Evolutionary conservation across 2,113 vertebrate species (phyloP).

Genomic region (Poicephalus gulielmi): DNA sequence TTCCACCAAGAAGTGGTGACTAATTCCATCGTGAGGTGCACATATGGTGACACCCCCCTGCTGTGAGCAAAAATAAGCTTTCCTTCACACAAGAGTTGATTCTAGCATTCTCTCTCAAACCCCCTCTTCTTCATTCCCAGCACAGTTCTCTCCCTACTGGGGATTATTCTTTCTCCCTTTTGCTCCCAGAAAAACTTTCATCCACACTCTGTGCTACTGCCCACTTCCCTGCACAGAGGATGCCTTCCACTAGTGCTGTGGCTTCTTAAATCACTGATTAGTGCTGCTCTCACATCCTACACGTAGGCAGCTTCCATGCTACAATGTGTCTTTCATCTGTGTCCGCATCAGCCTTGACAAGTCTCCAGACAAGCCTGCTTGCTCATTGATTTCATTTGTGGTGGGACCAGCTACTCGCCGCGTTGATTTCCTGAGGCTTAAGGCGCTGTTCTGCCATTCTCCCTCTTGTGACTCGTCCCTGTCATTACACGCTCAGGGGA

Average conservation of each 20-base stretch:
- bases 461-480: slow-evolving; percentile 38
- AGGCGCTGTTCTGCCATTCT: background rate
- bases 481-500: background rate
- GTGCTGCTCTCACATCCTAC: background rate
- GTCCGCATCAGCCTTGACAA: background rate
- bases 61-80: slow-evolving; percentile 51
- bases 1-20: slow-evolving; percentile 34
- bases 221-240: background rate
- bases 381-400: background rate
- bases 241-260: background rate
- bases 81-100: slow-evolving; percentile 4
- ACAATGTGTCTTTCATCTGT: background rate
- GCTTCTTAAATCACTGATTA: background rate
- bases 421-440: background rate
- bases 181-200: background rate
- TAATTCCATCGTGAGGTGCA: slow-evolving; percentile 14
- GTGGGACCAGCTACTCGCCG: background rate
- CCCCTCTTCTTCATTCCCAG: background rate
- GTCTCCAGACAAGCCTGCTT: background rate
- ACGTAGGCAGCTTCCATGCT: background rate
- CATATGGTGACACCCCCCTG: slow-evolving; percentile 56
- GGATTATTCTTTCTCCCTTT: background rate
- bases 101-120: slow-evolving; percentile 8
- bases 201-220: background rate
- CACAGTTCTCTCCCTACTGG: background rate